phyloP scores from a whole-genome alignment of 2,113 vertebrate genomes.

The Lagopus leucura region DNA sequence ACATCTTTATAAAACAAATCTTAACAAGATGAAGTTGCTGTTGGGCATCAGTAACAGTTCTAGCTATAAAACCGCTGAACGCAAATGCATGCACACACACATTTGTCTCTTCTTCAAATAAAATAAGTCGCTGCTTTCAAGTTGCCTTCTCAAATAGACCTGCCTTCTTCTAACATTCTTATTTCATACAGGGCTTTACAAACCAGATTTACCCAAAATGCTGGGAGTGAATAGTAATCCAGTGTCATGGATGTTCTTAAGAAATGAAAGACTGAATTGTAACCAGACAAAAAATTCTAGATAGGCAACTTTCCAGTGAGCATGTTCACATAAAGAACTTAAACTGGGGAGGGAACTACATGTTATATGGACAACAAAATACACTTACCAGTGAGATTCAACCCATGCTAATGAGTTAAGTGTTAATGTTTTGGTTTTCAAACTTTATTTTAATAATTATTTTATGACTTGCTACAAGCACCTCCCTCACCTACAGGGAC shows the following conservation, averaged over 20 bases:
- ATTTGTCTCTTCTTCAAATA: slow-evolving; percentile 48
- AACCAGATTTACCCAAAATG: slow-evolving; percentile 55
- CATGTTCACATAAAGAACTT: background rate
- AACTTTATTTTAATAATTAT: slow-evolving; percentile 8
- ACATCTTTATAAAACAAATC: slow-evolving; percentile 30
- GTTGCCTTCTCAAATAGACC: slow-evolving; percentile 23
- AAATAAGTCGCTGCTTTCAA: slow-evolving; percentile 7
- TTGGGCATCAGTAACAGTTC: background rate
- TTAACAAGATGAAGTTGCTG: slow-evolving; percentile 26
- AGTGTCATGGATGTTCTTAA: slow-evolving; percentile 54
- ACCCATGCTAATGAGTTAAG: background rate
- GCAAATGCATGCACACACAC: slow-evolving; percentile 34
- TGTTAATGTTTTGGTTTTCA: background rate
- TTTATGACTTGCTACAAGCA: background rate
- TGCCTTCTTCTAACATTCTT: background rate
- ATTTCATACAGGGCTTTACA: background rate
- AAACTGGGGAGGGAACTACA: background rate
- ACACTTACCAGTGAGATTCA: background rate
- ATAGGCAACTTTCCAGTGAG: slow-evolving; percentile 8
- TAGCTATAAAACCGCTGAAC: slow-evolving; percentile 30
- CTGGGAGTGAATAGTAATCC: slow-evolving; percentile 45
- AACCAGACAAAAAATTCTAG: slow-evolving; percentile 31
- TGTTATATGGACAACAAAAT: background rate
- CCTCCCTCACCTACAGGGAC: background rate
- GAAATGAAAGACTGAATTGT: slow-evolving; percentile 58